Evolutionary conservation across 2,797 vertebrate genomes (phyloP).

Genomic region (Graptemys geographica): DNA sequence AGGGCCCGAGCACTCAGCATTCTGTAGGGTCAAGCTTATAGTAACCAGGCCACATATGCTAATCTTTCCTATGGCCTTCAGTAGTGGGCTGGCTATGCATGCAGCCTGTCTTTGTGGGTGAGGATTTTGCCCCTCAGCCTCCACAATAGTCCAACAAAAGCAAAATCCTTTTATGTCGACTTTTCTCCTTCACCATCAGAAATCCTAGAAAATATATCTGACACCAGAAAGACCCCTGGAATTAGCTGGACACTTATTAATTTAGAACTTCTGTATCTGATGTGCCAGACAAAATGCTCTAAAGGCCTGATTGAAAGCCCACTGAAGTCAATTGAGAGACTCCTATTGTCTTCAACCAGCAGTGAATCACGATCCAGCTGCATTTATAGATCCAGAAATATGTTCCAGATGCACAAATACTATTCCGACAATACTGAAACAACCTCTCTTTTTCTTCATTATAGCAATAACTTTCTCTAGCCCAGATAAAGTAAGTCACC

Average conservation of each 20-base stretch:
- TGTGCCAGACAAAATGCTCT: not conserved
- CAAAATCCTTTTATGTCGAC: not conserved
- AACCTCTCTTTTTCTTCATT: conserved; percentile 61
- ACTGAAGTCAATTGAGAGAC: conserved; percentile 32
- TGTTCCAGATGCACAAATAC: conserved; percentile 54
- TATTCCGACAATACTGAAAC: conserved; percentile 55
- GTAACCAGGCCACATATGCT: not conserved
- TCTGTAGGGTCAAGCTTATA: not conserved
- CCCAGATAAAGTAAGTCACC: conserved; percentile 38
- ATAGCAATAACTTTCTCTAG: conserved; percentile 54
- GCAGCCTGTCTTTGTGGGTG: not conserved
- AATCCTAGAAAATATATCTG: not conserved
- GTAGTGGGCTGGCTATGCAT: not conserved
- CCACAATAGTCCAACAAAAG: not conserved
- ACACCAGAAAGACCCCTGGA: not conserved
- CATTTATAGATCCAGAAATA: conserved; percentile 56
- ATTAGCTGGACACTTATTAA: conserved; percentile 33
- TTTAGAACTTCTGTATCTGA: not conserved
- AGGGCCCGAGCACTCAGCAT: not conserved
- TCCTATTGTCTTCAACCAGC: conserved; percentile 20
- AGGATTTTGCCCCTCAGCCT: not conserved
- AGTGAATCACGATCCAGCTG: conserved; percentile 46
- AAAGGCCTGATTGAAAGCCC: conserved; percentile 33
- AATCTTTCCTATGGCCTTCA: not conserved
- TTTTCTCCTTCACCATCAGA: not conserved